Conservation (phyloP, 2,888 invertebrate species). For the Spilosoma lubricipeda region DNA sequence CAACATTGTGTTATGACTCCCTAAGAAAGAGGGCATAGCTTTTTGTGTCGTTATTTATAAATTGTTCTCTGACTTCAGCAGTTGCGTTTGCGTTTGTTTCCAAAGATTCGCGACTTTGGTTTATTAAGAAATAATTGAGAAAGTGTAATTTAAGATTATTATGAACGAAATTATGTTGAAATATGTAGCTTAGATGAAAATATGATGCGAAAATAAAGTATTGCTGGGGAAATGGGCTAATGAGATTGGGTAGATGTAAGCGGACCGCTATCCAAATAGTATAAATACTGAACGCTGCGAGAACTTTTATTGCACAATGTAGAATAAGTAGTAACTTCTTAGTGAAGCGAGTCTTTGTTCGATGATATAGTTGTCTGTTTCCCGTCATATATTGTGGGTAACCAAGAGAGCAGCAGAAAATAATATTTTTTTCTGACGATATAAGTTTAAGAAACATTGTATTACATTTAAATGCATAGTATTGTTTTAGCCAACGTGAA, state of each 20-base stretch:
- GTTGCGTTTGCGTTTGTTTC: neutral
- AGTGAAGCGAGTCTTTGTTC: no score
- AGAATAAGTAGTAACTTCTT: no score
- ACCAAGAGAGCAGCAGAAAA: no score
- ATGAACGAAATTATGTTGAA: no score
- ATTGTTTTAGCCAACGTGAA: slow-evolving; percentile 2
- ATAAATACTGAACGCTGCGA: no score
- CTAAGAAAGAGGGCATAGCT: neutral
- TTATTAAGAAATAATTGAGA: neutral
- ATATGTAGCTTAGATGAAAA: neutral
- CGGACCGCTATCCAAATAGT: no score
- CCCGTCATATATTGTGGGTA: no score
- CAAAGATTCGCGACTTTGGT: neutral
- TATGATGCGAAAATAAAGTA: neutral
- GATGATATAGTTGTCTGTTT: no score
- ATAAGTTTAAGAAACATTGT: neutral
- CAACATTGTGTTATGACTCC: neutral
- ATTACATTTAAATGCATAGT: slow-evolving; percentile 4
- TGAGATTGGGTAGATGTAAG: no score
- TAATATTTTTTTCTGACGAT: no score
- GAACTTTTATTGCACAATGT: no score
- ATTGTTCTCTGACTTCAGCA: neutral
- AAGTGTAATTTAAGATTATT: neutral
- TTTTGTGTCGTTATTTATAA: neutral
- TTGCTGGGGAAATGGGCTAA: no score